phyloP scores from a whole-genome alignment of 2,888 invertebrate species.

The Callyntrura sp. region DNA sequence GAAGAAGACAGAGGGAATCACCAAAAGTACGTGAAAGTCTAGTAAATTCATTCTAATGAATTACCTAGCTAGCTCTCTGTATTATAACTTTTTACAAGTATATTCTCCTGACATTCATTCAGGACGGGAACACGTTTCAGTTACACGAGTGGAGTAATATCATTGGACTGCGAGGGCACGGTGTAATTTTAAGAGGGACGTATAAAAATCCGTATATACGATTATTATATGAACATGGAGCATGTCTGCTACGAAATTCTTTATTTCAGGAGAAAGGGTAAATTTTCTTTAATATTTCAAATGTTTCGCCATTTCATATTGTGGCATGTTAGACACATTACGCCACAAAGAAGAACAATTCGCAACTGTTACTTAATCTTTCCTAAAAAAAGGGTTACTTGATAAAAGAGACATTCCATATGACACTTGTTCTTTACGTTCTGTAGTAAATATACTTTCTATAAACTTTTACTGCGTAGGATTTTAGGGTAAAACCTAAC shows the following conservation, averaged over 20 bases:
- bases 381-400: constrained; percentile 3
- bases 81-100: constrained; percentile 5
- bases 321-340: background rate
- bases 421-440: background rate
- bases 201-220: background rate
- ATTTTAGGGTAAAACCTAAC: background rate
- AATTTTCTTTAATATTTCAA: constrained; percentile 18
- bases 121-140: constrained; percentile 1
- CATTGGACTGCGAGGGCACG: background rate
- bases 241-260: no score
- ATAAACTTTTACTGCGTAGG: background rate
- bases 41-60: constrained; percentile 69
- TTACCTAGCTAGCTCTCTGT: constrained; percentile 43
- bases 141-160: constrained; percentile 13
- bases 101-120: constrained; percentile 32
- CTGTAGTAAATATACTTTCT: background rate
- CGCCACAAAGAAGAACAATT: constrained; percentile 38
- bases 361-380: constrained; percentile 36
- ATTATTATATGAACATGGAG: background rate
- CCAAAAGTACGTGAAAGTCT: constrained; percentile 47
- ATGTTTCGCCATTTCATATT: constrained; percentile 12
- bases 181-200: background rate
- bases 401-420: background rate
- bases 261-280: background rate
- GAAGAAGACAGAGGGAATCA: constrained; percentile 38